These are phyloP conservation scores for Geopemphigus sp. DNA, from an alignment of 1,140 invertebrate genomes.

Conservation along the genomic window DNA sequence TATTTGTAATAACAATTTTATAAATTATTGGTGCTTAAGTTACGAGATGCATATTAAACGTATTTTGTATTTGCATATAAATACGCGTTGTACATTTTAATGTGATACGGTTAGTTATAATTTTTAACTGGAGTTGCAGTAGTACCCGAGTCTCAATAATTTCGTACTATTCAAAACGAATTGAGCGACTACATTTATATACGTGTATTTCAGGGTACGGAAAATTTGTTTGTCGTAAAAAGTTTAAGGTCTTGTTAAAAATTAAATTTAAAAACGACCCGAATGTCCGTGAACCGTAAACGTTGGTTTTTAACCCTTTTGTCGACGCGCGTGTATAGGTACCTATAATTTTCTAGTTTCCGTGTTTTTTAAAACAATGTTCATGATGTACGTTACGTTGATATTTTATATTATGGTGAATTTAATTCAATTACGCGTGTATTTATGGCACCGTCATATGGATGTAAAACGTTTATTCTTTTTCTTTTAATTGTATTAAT, in stretches of 20 bases:
- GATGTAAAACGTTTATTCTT: background rate
- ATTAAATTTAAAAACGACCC: too few relatives aligned
- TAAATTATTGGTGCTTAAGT: constrained; percentile 24
- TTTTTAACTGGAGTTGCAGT: background rate
- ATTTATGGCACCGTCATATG: background rate
- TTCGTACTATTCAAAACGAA: too few relatives aligned
- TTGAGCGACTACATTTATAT: too few relatives aligned
- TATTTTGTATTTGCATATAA: constrained; percentile 7
- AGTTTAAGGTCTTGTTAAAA: too few relatives aligned
- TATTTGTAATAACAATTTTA: constrained; percentile 5
- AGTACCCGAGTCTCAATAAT: too few relatives aligned
- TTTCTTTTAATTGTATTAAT: background rate
- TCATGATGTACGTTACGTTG: background rate
- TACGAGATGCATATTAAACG: constrained; percentile 12
- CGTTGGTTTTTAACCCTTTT: background rate
- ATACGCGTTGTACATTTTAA: background rate
- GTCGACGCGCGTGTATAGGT: background rate
- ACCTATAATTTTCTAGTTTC: constrained; percentile 5
- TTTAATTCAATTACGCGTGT: background rate
- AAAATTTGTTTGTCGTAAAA: too few relatives aligned
- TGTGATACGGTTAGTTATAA: constrained; percentile 3
- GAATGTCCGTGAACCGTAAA: background rate
- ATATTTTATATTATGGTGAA: background rate
- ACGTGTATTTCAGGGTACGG: too few relatives aligned
- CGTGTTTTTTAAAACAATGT: background rate